Conservation (phyloP, 2,888 invertebrate species). For the Agrotis ipsilon region DNA sequence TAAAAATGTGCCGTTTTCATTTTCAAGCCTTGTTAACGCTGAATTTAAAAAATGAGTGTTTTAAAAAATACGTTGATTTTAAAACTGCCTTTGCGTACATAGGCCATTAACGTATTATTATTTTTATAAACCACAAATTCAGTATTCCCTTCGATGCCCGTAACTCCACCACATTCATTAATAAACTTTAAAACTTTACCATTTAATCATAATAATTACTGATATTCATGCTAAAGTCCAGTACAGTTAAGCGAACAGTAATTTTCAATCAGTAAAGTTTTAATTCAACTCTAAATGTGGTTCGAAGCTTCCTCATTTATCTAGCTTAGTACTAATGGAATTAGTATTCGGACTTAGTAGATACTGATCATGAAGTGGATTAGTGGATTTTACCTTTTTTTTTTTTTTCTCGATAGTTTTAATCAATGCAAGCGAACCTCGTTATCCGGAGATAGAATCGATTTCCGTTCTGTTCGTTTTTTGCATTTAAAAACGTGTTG, state of each 20-base stretch:
- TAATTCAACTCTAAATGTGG: neutral
- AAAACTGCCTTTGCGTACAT: too few species aligned
- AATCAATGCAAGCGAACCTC: neutral
- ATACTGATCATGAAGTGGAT: slow-evolving; percentile 4
- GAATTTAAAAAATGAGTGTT: too few species aligned
- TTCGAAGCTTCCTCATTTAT: slow-evolving; percentile 8
- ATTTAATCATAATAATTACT: neutral
- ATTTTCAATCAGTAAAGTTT: slow-evolving; percentile 11
- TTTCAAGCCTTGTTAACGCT: too few species aligned
- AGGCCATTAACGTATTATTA: too few species aligned
- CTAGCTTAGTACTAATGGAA: slow-evolving; percentile 22
- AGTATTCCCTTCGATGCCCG: too few species aligned
- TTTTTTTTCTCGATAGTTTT: slow-evolving; percentile 4
- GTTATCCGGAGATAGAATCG: neutral
- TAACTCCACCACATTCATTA: neutral
- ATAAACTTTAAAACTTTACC: neutral
- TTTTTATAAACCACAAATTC: neutral
- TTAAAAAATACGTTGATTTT: too few species aligned
- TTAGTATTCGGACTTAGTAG: slow-evolving; percentile 11
- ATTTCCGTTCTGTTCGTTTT: neutral
- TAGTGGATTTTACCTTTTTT: neutral
- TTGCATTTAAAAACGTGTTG: neutral
- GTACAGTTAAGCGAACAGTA: neutral
- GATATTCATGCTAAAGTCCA: neutral
- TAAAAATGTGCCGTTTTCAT: too few species aligned